phyloP scores from a whole-genome alignment of 2,888 invertebrate genomes.

The Sympetrum striolatum region DNA sequence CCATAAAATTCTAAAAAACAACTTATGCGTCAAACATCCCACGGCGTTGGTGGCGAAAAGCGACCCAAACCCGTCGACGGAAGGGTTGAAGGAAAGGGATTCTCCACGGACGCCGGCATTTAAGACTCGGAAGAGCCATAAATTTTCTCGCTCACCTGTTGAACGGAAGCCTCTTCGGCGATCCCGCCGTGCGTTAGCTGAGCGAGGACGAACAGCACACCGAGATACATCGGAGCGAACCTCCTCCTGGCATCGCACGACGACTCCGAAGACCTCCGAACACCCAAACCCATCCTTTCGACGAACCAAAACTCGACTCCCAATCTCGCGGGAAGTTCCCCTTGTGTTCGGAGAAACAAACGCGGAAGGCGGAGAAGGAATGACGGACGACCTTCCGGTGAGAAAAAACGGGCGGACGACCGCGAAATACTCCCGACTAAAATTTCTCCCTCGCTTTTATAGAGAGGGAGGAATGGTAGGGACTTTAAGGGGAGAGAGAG shows the following conservation, averaged over 20 bases:
- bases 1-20: too few relatives aligned
- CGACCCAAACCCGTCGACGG: too few relatives aligned
- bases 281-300: background rate
- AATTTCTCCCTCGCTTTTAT: background rate
- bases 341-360: too few relatives aligned
- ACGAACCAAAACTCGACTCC: background rate
- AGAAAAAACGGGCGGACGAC: background rate
- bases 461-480: background rate
- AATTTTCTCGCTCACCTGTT: constrained; percentile 24
- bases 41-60: too few relatives aligned
- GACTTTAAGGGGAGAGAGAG: background rate
- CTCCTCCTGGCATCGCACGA: background rate
- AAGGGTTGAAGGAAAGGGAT: too few relatives aligned
- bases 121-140: too few relatives aligned
- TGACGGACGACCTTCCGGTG: background rate
- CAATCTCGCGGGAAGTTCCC: background rate
- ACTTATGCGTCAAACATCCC: too few relatives aligned
- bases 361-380: background rate
- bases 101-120: too few relatives aligned
- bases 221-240: background rate
- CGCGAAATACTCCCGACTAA: too few relatives aligned
- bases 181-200: background rate
- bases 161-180: background rate
- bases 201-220: background rate
- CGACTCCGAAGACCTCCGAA: background rate